Conservation (phyloP, 2,888 invertebrate genomes). For the Entomobrya multifasciata region DNA sequence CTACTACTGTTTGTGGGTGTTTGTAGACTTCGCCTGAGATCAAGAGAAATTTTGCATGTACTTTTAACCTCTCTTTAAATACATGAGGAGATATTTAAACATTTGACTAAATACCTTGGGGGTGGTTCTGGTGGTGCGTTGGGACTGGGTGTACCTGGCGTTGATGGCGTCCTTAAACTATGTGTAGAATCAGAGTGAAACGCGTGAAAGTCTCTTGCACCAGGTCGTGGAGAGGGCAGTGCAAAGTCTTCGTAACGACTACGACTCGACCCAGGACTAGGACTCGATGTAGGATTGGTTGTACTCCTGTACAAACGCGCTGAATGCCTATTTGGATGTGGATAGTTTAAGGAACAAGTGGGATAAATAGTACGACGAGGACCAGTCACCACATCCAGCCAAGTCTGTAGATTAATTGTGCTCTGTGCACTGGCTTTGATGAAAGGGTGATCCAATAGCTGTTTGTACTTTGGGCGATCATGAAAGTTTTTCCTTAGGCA, state of each 20-base stretch:
- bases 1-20: slow-evolving; percentile 78
- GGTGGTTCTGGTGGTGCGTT: slow-evolving; percentile 79
- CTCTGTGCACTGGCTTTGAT: slow-evolving; percentile 89
- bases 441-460: slow-evolving; percentile 93
- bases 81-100: not conserved
- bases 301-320: slow-evolving; percentile 71
- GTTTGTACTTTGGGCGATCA: slow-evolving; percentile 95
- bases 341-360: slow-evolving; percentile 75
- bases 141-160: slow-evolving; percentile 79
- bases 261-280: slow-evolving; percentile 76
- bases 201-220: slow-evolving; percentile 72
- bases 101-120: slow-evolving; percentile 72
- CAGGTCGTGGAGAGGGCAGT: slow-evolving; percentile 72
- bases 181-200: slow-evolving; percentile 76
- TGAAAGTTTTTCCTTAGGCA: slow-evolving; percentile 97
- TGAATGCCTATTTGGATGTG: slow-evolving; percentile 67
- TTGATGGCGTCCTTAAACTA: slow-evolving; percentile 76
- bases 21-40: slow-evolving; percentile 72
- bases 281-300: slow-evolving; percentile 75
- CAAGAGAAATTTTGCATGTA: no score
- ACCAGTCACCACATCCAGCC: slow-evolving; percentile 85
- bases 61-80: no score
- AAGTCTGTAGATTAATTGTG: slow-evolving; percentile 87
- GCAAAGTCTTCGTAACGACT: slow-evolving; percentile 78
- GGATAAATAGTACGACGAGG: slow-evolving; percentile 69